Conservation (phyloP, 2,888 invertebrate species). For the Masnerella sp. region DNA sequence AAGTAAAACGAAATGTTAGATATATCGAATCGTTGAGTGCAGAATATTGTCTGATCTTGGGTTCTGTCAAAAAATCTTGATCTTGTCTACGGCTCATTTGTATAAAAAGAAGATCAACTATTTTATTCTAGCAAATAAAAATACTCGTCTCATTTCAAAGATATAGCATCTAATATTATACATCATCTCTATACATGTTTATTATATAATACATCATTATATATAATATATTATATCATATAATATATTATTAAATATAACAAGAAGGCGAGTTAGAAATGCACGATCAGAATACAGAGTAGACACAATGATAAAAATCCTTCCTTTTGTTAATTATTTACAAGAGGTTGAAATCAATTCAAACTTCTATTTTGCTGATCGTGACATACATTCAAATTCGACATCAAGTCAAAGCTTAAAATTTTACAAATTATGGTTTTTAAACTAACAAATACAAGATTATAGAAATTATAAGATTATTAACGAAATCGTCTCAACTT, state of each 20-base stretch:
- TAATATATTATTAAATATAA: constrained; percentile 60
- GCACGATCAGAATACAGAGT: constrained; percentile 54
- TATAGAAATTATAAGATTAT: not conserved
- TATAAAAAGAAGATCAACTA: constrained; percentile 33
- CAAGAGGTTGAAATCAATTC: constrained; percentile 59
- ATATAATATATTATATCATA: constrained; percentile 60
- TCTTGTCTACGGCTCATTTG: constrained; percentile 42
- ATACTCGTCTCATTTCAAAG: constrained; percentile 47
- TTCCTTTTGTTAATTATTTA: constrained; percentile 58
- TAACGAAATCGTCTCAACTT: too few relatives aligned
- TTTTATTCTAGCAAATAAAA: constrained; percentile 53
- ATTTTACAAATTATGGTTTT: not conserved
- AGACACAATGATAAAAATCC: constrained; percentile 37
- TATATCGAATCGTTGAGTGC: not conserved
- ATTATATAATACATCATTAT: constrained; percentile 56
- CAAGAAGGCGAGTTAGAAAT: constrained; percentile 59
- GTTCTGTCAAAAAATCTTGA: constrained; percentile 4
- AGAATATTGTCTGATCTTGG: not conserved
- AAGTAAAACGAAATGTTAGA: not conserved
- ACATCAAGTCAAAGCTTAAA: constrained; percentile 19
- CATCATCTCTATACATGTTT: constrained; percentile 60
- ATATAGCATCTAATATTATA: constrained; percentile 61
- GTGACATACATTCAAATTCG: constrained; percentile 44
- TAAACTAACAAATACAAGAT: not conserved
- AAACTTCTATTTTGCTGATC: constrained; percentile 40